A percentile compares a stretch with the other conserved stretches of the same genome.
Conservation (phyloP, 1,140 invertebrate genomes). For the Cotesia typhae region DNA sequence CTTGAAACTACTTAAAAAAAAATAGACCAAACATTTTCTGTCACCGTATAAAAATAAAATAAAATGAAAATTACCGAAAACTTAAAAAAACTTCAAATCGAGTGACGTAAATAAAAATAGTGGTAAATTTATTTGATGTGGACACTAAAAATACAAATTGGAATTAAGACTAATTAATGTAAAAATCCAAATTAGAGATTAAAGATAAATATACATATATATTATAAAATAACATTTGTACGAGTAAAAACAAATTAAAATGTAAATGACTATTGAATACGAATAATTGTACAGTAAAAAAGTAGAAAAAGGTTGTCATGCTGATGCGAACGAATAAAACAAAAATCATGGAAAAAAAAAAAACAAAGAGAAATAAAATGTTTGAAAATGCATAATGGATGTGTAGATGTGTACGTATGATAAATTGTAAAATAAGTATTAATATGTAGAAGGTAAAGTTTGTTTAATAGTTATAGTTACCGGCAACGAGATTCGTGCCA, state of each 20-base stretch:
- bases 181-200: background rate
- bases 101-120: no score
- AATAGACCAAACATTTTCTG: no score
- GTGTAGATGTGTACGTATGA: no score
- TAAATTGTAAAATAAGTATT: conserved; percentile 12
- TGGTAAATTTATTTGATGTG: no score
- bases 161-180: no score
- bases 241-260: conserved; percentile 21
- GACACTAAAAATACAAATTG: no score
- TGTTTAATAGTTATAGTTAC: conserved; percentile 58
- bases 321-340: background rate
- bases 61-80: no score
- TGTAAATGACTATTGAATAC: conserved; percentile 30
- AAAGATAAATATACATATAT: background rate
- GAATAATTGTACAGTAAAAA: conserved; percentile 34
- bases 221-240: background rate
- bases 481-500: conserved; percentile 81
- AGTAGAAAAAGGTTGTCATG: conserved; percentile 11
- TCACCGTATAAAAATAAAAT: no score
- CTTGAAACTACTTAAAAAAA: no score
- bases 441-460: background rate
- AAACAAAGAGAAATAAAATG: no score
- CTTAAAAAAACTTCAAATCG: no score
- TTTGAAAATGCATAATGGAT: no score
- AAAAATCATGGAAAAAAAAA: background rate